These are phyloP conservation scores for Patiria miniata DNA, from an alignment of 35 echinoderm and acorn worm species.

Conservation along the genomic window DNA sequence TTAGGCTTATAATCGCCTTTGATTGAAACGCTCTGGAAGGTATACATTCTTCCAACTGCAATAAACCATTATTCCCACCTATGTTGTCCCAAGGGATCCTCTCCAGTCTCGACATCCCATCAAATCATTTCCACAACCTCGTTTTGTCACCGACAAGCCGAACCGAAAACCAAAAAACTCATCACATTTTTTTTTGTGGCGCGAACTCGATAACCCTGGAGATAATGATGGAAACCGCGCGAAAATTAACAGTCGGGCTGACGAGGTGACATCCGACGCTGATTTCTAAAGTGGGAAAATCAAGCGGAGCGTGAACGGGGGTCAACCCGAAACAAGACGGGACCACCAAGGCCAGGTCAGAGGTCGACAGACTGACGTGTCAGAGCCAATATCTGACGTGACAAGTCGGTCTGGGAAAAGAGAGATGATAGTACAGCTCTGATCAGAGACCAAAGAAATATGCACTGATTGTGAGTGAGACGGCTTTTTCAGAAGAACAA, in stretches of 20 bases:
- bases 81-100: too few relatives aligned
- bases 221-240: neutral
- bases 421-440: too few relatives aligned
- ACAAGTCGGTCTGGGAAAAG: neutral
- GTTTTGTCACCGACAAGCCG: neutral
- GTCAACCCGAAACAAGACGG: neutral
- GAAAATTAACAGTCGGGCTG: constrained; percentile 12
- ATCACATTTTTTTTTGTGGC: neutral
- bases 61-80: too few relatives aligned
- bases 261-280: constrained; percentile 8
- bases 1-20: too few relatives aligned
- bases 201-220: constrained; percentile 17
- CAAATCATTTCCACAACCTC: too few relatives aligned
- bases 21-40: too few relatives aligned
- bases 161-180: neutral
- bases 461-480: too few relatives aligned
- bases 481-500: too few relatives aligned
- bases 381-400: too few relatives aligned
- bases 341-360: constrained; percentile 6
- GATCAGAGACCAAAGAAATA: too few relatives aligned
- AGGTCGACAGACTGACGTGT: neutral
- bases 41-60: too few relatives aligned
- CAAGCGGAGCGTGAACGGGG: constrained; percentile 6
- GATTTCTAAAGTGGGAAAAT: constrained; percentile 22
- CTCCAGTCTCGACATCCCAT: too few relatives aligned